phyloP scores from a whole-genome alignment of 2,888 invertebrate genomes.

The Athalia circularis region DNA sequence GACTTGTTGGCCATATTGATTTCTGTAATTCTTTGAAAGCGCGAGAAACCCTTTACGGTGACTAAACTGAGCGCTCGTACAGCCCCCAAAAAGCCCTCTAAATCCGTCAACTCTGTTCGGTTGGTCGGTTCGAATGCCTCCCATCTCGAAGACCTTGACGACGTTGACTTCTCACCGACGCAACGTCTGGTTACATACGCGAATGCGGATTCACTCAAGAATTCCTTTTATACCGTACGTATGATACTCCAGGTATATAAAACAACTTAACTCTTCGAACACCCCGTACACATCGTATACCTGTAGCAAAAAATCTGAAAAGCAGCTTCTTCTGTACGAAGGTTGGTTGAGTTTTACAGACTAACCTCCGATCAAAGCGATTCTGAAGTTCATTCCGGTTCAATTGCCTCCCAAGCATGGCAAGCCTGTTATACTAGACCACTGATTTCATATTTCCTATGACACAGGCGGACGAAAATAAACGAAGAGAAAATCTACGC shows the following conservation, averaged over 20 bases:
- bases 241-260: neutral
- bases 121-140: neutral
- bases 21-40: constrained; percentile 28
- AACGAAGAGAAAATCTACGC: constrained; percentile 33
- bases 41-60: constrained; percentile 25
- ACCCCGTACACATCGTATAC: too few relatives aligned
- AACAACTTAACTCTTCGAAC: neutral
- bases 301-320: constrained; percentile 11
- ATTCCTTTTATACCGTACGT: neutral
- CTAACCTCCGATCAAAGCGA: constrained; percentile 59
- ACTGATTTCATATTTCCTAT: constrained; percentile 45
- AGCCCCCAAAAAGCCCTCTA: constrained; percentile 26
- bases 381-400: constrained; percentile 62
- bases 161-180: constrained; percentile 8
- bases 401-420: constrained; percentile 51
- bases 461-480: constrained; percentile 33
- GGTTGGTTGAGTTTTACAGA: constrained; percentile 36
- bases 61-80: constrained; percentile 37
- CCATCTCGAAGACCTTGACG: constrained; percentile 9
- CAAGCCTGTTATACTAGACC: constrained; percentile 52
- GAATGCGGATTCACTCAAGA: neutral
- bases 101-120: constrained; percentile 31
- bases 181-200: neutral
- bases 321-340: neutral
- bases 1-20: constrained; percentile 45